These are phyloP conservation scores for Microcebus griseorufus DNA, from an alignment of 2,113 vertebrate genomes.

Conservation along the genomic window DNA sequence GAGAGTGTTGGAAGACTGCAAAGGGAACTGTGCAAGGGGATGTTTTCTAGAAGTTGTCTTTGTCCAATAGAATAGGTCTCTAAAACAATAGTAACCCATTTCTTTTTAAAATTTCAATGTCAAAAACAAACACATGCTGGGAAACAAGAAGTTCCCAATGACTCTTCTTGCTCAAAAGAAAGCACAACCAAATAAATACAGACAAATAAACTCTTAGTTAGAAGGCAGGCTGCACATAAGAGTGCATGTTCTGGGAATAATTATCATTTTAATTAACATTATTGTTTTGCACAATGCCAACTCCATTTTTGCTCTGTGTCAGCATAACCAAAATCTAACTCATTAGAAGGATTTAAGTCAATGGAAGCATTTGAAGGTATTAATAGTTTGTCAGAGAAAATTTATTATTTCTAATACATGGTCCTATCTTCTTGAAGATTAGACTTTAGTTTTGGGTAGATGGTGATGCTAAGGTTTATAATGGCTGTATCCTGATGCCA, in stretches of 20 bases:
- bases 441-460: too few relatives aligned
- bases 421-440: too few relatives aligned
- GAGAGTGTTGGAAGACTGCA: neutral
- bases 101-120: conserved; percentile 28
- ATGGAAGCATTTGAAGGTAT: neutral
- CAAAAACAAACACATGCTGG: neutral
- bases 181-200: neutral
- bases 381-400: neutral
- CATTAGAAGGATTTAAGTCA: neutral
- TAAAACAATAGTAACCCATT: neutral
- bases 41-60: neutral
- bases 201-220: neutral
- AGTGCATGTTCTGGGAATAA: neutral
- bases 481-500: too few relatives aligned
- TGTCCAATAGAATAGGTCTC: neutral
- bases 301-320: neutral
- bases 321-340: neutral
- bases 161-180: neutral
- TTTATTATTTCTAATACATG: too few relatives aligned
- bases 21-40: neutral
- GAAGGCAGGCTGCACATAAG: neutral
- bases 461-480: too few relatives aligned
- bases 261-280: conserved; percentile 12
- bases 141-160: neutral
- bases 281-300: neutral